Base-by-base conservation (phyloP, 1,140 invertebrate species). In the Ostrea edulis region DNA sequence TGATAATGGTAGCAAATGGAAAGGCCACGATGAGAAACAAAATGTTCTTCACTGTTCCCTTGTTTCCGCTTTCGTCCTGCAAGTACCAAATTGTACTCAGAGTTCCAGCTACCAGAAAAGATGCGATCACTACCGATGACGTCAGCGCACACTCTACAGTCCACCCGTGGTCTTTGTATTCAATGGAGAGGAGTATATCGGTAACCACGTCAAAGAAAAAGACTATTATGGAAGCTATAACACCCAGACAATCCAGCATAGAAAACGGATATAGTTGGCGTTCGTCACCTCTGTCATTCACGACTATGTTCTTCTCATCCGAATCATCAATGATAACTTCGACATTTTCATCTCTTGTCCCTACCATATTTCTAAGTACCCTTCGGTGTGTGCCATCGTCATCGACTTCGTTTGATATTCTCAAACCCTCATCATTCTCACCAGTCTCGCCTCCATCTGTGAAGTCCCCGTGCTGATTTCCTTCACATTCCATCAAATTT, bases 81-180 rank as follows among this genome's bases (percentile, higher is more conserved):
- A 89, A 84, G 82, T 92, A 93, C 91, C 91, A 93, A 2, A 90
- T 86, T 20, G 92, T 12, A 55, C 92, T 91, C 7, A 91, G 82
- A 17, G 87, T 82, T 81, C 89, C 92, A 14, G 90, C 90, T 14
- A 92, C 86, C 65, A 93, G 25, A 14, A 90, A 89, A 25, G 92
- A 92, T 5, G 87, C 44, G 7, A 90, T 68, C 65, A 91, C 91
- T 12, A 93, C 89, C 2, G 77, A 87, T 68, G 88, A 68, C 68
- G 92, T 92, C 0, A 91, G 87, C 17, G 68, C 86, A 44, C 88
- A 92, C 52, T 87, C 90, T 2, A 82, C 17, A 71, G 86, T 86
- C 14, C 91, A 20, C 0, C 53, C 84, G 1, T 90, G 54, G 29
- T 29, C 55, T 58, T 87, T 92, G 77, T 93, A 93, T 71, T 91